Evolutionary conservation across 2,113 vertebrate species (phyloP).

Genomic region (Corythaixoides concolor): DNA sequence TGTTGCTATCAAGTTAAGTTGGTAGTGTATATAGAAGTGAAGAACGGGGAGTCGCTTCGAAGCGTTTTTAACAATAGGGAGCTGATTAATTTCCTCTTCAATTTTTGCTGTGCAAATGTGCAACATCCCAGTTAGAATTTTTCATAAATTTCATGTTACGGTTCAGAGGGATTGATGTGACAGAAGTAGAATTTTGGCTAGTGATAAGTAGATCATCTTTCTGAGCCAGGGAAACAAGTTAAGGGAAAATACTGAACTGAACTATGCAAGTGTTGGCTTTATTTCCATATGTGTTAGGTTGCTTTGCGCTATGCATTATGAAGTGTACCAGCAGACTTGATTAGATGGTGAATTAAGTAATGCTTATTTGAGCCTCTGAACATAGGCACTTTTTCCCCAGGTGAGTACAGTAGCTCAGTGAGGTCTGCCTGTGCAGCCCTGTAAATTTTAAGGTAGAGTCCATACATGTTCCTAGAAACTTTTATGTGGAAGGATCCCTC

Average conservation of each 20-base stretch:
- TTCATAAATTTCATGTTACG: neutral
- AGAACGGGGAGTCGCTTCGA: neutral
- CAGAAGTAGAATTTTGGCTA: neutral
- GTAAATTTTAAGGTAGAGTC: neutral
- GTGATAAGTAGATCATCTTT: neutral
- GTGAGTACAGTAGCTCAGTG: neutral
- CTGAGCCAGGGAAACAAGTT: neutral
- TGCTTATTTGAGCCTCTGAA: neutral
- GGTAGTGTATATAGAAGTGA: neutral
- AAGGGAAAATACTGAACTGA: neutral
- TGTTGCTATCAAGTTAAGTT: neutral
- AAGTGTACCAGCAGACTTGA: neutral
- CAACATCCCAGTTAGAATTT: neutral
- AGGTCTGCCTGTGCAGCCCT: neutral
- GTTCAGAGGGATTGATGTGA: neutral
- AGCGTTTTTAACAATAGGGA: neutral
- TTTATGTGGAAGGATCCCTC: neutral
- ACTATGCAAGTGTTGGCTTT: neutral
- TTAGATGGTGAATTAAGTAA: neutral
- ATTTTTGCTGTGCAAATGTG: neutral
- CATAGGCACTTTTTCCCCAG: neutral
- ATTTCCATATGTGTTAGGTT: fast-evolving
- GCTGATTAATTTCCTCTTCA: neutral
- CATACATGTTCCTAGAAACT: neutral
- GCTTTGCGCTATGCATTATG: fast-evolving